Evolutionary conservation across 2,797 vertebrate species (phyloP).

Genomic region (Amblyraja radiata): DNA sequence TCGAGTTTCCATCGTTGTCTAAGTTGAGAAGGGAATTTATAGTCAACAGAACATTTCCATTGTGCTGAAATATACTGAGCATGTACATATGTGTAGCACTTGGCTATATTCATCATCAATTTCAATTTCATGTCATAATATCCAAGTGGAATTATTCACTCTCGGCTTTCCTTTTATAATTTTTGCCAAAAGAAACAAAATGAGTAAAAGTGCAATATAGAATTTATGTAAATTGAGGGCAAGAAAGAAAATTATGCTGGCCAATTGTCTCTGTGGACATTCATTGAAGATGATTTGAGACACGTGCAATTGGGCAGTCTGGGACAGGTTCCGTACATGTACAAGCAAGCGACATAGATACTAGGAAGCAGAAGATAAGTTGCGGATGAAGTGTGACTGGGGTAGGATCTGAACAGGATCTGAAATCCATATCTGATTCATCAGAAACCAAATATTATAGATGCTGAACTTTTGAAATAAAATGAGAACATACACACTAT

Average conservation of each 20-base stretch:
- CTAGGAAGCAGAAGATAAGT: not conserved
- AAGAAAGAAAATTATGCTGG: not conserved
- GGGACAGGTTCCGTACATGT: not conserved
- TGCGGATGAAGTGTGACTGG: not conserved
- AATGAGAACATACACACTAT: too few species aligned
- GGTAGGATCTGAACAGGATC: not conserved
- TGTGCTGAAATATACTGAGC: not conserved
- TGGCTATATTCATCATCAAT: not conserved
- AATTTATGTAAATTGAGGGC: constrained; percentile 44
- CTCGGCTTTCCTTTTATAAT: not conserved
- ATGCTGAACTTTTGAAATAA: too few species aligned
- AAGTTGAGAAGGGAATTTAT: not conserved
- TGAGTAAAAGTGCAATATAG: constrained; percentile 70
- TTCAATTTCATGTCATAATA: not conserved
- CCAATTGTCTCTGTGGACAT: not conserved
- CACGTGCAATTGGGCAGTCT: not conserved
- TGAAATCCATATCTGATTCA: not conserved
- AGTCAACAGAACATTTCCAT: not conserved
- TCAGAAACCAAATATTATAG: too few species aligned
- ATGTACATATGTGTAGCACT: not conserved
- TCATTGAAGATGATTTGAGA: constrained; percentile 6
- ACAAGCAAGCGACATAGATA: not conserved
- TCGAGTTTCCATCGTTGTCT: not conserved
- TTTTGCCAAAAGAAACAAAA: constrained; percentile 46
- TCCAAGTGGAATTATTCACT: not conserved